These are phyloP conservation scores for Cinclus cinclus DNA, from an alignment of 2,113 vertebrate genomes.

Conservation along the genomic window DNA sequence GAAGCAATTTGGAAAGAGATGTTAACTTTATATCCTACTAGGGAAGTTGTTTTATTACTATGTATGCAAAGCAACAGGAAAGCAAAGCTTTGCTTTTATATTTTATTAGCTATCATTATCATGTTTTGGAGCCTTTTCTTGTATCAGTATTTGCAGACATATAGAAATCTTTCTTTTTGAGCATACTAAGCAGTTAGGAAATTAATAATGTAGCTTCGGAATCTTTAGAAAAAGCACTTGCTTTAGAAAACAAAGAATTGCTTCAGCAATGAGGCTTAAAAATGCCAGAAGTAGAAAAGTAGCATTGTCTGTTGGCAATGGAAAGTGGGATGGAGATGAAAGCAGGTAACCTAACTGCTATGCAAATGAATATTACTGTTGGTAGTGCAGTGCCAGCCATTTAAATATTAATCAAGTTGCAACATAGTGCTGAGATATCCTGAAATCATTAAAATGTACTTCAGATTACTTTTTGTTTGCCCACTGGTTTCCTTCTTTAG, in stretches of 20 bases:
- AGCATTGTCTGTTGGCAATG: background rate
- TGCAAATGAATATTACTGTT: background rate
- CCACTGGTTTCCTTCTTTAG: background rate
- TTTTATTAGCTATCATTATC: constrained; percentile 47
- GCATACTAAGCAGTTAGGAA: background rate
- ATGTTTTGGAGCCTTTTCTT: background rate
- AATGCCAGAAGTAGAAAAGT: background rate
- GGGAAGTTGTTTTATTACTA: constrained; percentile 44
- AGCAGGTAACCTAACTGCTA: background rate
- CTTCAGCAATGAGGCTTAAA: background rate
- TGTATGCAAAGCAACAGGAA: constrained; percentile 46
- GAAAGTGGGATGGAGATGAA: background rate
- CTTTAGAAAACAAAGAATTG: background rate
- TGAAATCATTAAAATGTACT: background rate
- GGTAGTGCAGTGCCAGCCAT: background rate
- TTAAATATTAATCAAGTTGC: background rate
- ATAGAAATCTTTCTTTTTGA: background rate
- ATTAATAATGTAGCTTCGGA: background rate
- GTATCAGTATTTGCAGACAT: background rate
- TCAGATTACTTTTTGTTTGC: background rate
- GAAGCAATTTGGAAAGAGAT: constrained; percentile 48
- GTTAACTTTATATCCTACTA: constrained; percentile 45
- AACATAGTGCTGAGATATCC: background rate
- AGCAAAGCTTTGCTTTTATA: constrained; percentile 28
- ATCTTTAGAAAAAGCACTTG: background rate